Conservation (phyloP, 2,888 invertebrate species). For the Entomobrya proxima region DNA sequence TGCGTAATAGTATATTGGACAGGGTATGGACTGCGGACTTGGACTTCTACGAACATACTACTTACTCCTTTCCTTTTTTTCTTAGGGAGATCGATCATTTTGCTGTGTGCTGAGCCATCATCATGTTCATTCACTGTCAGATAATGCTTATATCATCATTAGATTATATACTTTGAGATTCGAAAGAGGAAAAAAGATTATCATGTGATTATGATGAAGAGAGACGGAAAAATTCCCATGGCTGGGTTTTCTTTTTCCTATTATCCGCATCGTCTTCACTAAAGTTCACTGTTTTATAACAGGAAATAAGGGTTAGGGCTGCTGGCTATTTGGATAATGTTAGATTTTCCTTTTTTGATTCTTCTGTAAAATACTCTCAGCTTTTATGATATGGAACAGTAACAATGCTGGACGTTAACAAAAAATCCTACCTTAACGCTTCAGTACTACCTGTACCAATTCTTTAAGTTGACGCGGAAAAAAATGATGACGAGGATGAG, state of each 20-base stretch:
- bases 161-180: constrained; percentile 6
- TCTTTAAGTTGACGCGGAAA: neutral
- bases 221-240: constrained; percentile 51
- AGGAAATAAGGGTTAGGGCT: constrained; percentile 51
- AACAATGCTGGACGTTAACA: neutral
- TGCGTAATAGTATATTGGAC: neutral
- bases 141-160: constrained; percentile 29
- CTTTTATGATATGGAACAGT: neutral
- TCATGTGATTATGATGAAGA: constrained; percentile 36
- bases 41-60: no score
- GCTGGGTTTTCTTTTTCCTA: constrained; percentile 33
- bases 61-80: no score
- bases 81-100: no score
- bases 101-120: neutral
- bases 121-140: neutral
- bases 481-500: constrained; percentile 37
- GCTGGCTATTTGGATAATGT: no score
- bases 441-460: no score
- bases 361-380: neutral
- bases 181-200: neutral
- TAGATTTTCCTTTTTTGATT: no score
- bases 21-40: no score
- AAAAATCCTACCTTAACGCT: no score
- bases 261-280: neutral
- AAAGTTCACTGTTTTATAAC: neutral